These are phyloP conservation scores for Brachionus calyciflorus DNA, from an alignment of 1,140 invertebrate species.

Conservation along the genomic window DNA sequence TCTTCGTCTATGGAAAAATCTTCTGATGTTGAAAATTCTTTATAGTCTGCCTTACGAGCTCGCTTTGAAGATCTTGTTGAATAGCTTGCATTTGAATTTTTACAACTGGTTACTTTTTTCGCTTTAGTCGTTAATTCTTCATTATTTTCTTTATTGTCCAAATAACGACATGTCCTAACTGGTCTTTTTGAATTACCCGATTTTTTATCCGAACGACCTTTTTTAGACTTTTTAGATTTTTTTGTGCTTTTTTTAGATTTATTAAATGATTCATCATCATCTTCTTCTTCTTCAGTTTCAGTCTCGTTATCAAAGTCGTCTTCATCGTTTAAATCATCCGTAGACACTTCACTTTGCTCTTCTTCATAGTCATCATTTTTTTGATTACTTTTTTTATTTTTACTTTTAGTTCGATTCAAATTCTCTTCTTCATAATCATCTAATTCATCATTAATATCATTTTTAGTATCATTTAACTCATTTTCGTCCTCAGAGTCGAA, in stretches of 20 bases:
- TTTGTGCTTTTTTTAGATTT: slow-evolving; percentile 6
- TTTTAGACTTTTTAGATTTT: slow-evolving; percentile 11
- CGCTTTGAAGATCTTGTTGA: slow-evolving; percentile 35
- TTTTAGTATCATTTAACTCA: slow-evolving; percentile 7
- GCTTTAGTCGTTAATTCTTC: not conserved
- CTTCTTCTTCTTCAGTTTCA: not conserved
- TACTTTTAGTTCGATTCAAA: not conserved
- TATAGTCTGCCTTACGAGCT: not conserved
- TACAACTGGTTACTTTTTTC: not conserved
- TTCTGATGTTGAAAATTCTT: slow-evolving; percentile 16
- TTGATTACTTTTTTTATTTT: not conserved
- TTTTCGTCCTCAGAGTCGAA: slow-evolving; percentile 28
- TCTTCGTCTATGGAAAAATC: not conserved
- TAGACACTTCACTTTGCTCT: not conserved
- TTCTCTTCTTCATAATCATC: slow-evolving; percentile 45
- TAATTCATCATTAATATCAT: not conserved
- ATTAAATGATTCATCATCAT: not conserved
- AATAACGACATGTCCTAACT: slow-evolving; percentile 1
- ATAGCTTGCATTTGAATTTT: not conserved
- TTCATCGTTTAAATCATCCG: not conserved
- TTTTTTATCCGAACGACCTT: not conserved
- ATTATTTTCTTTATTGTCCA: slow-evolving; percentile 37
- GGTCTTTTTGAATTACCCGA: slow-evolving; percentile 22
- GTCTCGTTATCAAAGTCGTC: not conserved
- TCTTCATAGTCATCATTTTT: not conserved